Base-by-base conservation (phyloP, 2,888 invertebrate genomes). In the Pristionchus maxplancki region DNA sequence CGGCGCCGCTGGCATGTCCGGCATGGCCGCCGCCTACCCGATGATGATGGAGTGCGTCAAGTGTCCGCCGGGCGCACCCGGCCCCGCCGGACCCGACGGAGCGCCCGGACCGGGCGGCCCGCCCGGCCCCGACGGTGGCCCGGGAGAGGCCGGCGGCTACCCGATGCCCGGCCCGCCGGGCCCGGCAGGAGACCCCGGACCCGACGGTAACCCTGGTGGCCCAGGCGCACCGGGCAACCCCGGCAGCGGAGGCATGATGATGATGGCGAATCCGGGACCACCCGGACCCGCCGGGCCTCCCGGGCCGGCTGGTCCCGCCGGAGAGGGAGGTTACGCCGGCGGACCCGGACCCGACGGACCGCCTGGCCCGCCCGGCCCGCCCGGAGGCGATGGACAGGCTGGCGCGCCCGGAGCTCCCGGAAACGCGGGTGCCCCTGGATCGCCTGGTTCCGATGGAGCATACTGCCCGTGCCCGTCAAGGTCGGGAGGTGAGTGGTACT, bases 1-100 rank as follows among this genome's bases (percentile, higher is more conserved):
- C 1, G 90, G 90, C 88, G 89, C 89, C 13, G 87, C 90, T n/a
- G 90, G 90, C 31, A 87, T 84, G 86, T 67, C 90, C 31, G 90
- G 89, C 44, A 88, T 89, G 90, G 88, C 89, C 53, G 90, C 89
- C 62, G 71, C 89, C 50, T 89, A 88, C n/a, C 89, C 88, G 82
- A 89, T 89, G 89, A 89, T 90, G 24, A 88, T 53, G 48, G 86
- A 53, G 15, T 44, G 67, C 37, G 24, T 71, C 24, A 87, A 89
- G 50, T 87, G 90, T 20, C 88, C 88, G 31, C 58, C 90, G 81
- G 90, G 90, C 24, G 62, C 89, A 28, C 81, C 89, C 71, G 89
- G 89, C 20, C 67, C 81, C 15, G 87, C 88, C 44, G 89, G 90
- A 28, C 84, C 90, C 62, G 84, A 88, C 44, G 89, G 89, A 50